Evolutionary conservation across 2,113 vertebrate genomes (phyloP).

Genomic region (Vombatus ursinus): DNA sequence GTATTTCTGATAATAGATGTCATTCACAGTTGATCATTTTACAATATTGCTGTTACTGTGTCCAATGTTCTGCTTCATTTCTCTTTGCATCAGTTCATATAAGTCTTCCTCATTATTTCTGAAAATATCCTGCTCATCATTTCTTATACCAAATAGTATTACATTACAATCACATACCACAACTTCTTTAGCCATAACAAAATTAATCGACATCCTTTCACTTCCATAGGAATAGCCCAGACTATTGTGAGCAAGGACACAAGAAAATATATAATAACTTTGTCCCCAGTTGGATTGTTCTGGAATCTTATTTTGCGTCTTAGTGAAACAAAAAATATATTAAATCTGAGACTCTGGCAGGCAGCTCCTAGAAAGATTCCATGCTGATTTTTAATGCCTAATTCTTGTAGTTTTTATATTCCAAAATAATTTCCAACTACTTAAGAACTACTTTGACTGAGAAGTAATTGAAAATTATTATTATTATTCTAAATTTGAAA

Average conservation of each 20-base stretch:
- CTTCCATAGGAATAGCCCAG: background rate
- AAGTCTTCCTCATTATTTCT: too few species aligned
- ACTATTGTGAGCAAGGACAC: background rate
- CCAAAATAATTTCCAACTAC: background rate
- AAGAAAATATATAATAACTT: background rate
- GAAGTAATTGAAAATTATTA: too few species aligned
- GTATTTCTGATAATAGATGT: too few species aligned
- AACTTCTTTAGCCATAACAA: too few species aligned
- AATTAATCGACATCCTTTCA: background rate
- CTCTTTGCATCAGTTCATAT: too few species aligned
- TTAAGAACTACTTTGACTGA: background rate
- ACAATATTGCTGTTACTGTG: too few species aligned
- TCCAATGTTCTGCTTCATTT: too few species aligned
- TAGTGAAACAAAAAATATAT: background rate
- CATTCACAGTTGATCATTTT: too few species aligned
- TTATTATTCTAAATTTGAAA: too few species aligned
- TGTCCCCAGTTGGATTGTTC: background rate
- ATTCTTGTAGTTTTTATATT: background rate
- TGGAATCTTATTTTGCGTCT: background rate
- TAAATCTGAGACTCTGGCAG: background rate
- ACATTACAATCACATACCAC: too few species aligned
- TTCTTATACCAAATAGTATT: too few species aligned
- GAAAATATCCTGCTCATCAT: too few species aligned
- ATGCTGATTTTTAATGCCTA: background rate
- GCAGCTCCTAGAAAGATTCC: background rate